Evolutionary conservation across 2,113 vertebrate genomes (phyloP).

Genomic region (Xiphophorus maculatus): DNA sequence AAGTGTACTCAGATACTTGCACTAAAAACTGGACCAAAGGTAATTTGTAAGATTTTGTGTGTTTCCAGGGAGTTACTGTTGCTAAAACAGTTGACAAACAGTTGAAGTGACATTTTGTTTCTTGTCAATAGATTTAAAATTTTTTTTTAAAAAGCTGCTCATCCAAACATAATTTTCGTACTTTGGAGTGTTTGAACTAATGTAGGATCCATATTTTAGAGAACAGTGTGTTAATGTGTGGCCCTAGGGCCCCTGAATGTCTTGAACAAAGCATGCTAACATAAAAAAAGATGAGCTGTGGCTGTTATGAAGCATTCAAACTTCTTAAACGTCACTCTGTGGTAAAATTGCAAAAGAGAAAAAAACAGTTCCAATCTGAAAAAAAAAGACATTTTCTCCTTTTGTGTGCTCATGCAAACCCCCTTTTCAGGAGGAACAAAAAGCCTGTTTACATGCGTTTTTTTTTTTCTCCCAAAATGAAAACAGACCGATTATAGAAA

Average conservation of each 20-base stretch:
- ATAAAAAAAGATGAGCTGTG: conserved; percentile 16
- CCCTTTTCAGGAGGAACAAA: conserved; percentile 31
- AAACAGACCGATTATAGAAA: conserved; percentile 45
- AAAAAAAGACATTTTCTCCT: conserved; percentile 31
- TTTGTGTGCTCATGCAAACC: conserved; percentile 32
- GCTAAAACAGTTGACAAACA: no score
- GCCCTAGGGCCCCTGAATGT: conserved; percentile 38
- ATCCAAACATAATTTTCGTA: no score
- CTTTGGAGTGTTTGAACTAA: conserved; percentile 35
- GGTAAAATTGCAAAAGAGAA: conserved; percentile 19
- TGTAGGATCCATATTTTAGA: conserved; percentile 26
- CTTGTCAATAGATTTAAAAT: no score
- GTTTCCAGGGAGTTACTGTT: no score
- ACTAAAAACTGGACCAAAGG: no score
- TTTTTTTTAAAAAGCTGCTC: no score
- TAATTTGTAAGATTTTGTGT: no score
- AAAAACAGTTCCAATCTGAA: conserved; percentile 6
- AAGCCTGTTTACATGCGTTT: background rate
- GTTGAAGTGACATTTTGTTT: no score
- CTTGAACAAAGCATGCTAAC: conserved; percentile 42
- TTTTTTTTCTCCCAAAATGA: conserved; percentile 1
- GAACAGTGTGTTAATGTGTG: conserved; percentile 17
- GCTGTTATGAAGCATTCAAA: conserved; percentile 18
- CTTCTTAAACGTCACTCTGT: conserved; percentile 48
- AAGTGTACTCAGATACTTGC: no score